Base-by-base conservation (phyloP, 2,113 vertebrate species). In the Lagenorhynchus albirostris region DNA sequence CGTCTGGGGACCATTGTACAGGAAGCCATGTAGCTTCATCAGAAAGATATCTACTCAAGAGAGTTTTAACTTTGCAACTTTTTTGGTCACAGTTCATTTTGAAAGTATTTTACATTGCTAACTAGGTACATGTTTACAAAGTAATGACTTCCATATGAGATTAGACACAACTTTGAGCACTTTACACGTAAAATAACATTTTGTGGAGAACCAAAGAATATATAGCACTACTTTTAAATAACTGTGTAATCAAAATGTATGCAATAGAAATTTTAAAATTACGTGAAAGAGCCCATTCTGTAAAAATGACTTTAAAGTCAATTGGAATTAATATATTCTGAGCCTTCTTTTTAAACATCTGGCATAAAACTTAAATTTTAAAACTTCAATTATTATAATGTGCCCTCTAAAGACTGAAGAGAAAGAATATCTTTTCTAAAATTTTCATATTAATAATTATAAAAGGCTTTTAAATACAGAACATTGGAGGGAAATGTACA, bases 331-430 rank as follows among this genome's bases (percentile, higher is more conserved):
- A 94, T 96, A 41, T 58, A 44, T 71, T 76, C 38, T 80, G 26
- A 91, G 36, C 33, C 15, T 95, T 96, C 73, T 79, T 76, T 94
- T 96, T 73, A 91, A 95, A 89, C 21, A 71, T 13, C 71, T 79
- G 84, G 23, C 60, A 89, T 91, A 92, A 92, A 62, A 84, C 13
- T 96, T 55, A 76, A 76, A 90, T 96, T 91, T 65, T 60, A 88
- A 92, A 96, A 88, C 65, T 65, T 89, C 50, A 63, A 13, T 92
- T 88, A 92, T 96, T 90, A 89, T 93, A 84, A 85, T 93, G 53
- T 91, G 33, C 12, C 60, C 41, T 89, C 47, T 80, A 71, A 88
- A 90, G 36, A 90, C 11, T 58, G 38, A 94, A 65, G 76, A 82
- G 86, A 92, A 94, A 84, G 4, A 86, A 4, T 41, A n/a, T 68